A percentile compares a stretch with the other conserved stretches of the same genome.
These are phyloP conservation scores for Palythoa grandis DNA, from an alignment of 92 coral and sea anemone genomes.

Conservation along the genomic window DNA sequence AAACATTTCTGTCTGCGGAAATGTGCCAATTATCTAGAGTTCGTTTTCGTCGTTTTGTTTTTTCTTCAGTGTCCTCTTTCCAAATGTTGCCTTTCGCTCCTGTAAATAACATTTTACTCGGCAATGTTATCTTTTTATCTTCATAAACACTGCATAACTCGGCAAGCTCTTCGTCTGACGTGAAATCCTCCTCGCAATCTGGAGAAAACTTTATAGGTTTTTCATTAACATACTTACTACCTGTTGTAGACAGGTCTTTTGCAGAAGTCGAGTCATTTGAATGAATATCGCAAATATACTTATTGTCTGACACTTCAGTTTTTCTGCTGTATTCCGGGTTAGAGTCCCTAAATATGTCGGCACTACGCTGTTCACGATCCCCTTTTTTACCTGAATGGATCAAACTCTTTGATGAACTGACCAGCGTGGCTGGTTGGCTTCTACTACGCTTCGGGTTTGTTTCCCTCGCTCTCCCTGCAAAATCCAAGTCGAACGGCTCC, in stretches of 20 bases:
- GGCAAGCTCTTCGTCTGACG: constrained; percentile 35
- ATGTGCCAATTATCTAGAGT: constrained; percentile 30
- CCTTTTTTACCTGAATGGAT: constrained; percentile 13
- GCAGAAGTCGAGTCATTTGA: constrained; percentile 67
- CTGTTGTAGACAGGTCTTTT: constrained; percentile 58
- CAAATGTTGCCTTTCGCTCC: neutral
- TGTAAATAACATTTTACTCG: constrained; percentile 10
- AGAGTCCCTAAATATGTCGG: constrained; percentile 33
- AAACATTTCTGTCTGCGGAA: constrained; percentile 33
- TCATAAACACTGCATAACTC: constrained; percentile 20
- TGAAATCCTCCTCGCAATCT: constrained; percentile 28
- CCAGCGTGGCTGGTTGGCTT: constrained; percentile 64
- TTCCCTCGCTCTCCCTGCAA: constrained; percentile 68
- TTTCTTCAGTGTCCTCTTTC: constrained; percentile 23
- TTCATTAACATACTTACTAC: constrained; percentile 70
- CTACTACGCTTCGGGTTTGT: constrained; percentile 80
- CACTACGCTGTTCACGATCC: constrained; percentile 18
- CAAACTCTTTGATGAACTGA: constrained; percentile 11
- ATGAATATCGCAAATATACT: constrained; percentile 22
- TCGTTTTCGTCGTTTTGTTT: constrained; percentile 14
- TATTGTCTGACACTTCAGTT: constrained; percentile 31
- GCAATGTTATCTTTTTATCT: neutral
- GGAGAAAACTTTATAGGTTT: neutral
- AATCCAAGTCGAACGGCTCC: constrained; percentile 84
- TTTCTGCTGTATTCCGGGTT: constrained; percentile 26